Evolutionary conservation across 2,888 invertebrate genomes (phyloP).

Genomic region (Drosophila conformis): DNA sequence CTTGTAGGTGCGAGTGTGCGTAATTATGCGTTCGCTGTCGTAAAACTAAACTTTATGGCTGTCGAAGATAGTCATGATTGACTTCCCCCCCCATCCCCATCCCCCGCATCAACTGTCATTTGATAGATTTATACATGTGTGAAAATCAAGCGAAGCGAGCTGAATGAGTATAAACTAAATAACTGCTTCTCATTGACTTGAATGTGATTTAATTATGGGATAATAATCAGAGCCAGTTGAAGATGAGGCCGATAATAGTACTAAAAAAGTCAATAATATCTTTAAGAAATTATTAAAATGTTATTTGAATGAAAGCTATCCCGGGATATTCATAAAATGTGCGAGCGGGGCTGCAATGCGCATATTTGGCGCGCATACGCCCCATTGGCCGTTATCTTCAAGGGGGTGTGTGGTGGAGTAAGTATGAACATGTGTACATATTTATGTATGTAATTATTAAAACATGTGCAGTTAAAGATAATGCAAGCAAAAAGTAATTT

Average conservation of each 20-base stretch:
- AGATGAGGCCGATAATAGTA: background rate
- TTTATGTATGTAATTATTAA: background rate
- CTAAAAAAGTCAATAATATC: background rate
- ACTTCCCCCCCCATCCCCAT: background rate
- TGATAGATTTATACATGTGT: conserved; percentile 75
- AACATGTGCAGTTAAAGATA: background rate
- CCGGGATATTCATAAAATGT: background rate
- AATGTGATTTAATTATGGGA: conserved; percentile 49
- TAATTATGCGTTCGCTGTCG: conserved; percentile 74
- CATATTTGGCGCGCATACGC: conserved; percentile 67
- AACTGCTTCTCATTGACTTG: conserved; percentile 22
- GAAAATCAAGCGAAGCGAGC: conserved; percentile 51
- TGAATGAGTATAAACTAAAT: conserved; percentile 37
- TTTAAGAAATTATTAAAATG: background rate
- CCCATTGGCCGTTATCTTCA: conserved; percentile 36
- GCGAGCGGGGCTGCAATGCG: conserved; percentile 23
- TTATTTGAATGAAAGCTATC: background rate
- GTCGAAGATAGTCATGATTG: conserved; percentile 21
- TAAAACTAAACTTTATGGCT: conserved; percentile 77
- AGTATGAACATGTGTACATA: background rate
- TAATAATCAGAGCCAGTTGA: conserved; percentile 23
- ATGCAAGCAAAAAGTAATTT: background rate
- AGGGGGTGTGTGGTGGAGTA: background rate
- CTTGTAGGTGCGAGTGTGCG: conserved; percentile 66
- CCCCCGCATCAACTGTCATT: conserved; percentile 21